phyloP scores from a whole-genome alignment of 2,888 invertebrate species.

The Ligdia adustata region DNA sequence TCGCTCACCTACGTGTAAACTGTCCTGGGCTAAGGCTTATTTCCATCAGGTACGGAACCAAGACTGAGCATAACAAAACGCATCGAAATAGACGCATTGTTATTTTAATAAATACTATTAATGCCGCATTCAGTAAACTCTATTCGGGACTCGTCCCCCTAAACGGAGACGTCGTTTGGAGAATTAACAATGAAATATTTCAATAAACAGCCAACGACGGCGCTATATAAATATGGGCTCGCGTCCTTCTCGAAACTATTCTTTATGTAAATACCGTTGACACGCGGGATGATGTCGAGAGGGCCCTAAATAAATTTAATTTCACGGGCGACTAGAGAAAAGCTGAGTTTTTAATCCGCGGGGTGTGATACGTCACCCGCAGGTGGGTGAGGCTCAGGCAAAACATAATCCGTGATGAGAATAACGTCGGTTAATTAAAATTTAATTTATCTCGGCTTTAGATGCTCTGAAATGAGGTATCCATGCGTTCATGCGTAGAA shows the following conservation, averaged over 20 bases:
- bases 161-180: conserved; percentile 65
- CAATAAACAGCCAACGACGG: conserved; percentile 72
- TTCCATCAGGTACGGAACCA: conserved; percentile 45
- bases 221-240: conserved; percentile 75
- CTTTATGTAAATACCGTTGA: conserved; percentile 78
- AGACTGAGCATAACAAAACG: conserved; percentile 53
- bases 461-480: conserved; percentile 16
- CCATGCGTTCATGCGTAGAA: conserved; percentile 9
- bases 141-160: conserved; percentile 65
- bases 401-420: conserved; percentile 58
- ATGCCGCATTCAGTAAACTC: conserved; percentile 63
- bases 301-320: conserved; percentile 81
- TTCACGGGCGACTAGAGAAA: conserved; percentile 63
- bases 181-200: conserved; percentile 82
- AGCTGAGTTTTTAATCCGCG: conserved; percentile 66
- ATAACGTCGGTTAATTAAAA: conserved; percentile 59
- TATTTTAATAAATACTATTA: conserved; percentile 79
- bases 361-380: conserved; percentile 57
- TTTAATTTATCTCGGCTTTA: conserved; percentile 33
- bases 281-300: conserved; percentile 69
- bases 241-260: conserved; percentile 75
- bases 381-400: conserved; percentile 57
- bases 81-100: conserved; percentile 54
- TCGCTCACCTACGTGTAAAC: conserved; percentile 68
- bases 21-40: conserved; percentile 57